Evolutionary conservation across 2,888 invertebrate species (phyloP).

Genomic region (Pheosia gnoma): DNA sequence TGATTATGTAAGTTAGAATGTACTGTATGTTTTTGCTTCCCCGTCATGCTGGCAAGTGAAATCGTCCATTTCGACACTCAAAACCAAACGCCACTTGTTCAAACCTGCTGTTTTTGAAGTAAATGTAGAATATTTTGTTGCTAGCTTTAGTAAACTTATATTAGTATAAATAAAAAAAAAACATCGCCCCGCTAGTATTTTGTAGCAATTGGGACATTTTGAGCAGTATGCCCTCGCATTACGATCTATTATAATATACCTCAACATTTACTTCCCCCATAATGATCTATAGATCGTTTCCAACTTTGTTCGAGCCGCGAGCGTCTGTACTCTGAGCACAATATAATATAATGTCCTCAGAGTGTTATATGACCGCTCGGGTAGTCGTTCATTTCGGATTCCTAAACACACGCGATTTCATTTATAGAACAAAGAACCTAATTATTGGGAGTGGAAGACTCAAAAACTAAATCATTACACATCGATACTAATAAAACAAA

Average conservation of each 20-base stretch:
- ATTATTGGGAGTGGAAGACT: too few species aligned
- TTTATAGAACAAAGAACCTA: conserved; percentile 1
- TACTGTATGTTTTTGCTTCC: conserved; percentile 69
- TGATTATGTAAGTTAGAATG: conserved; percentile 42
- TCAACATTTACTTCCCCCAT: conserved; percentile 65
- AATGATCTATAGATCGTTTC: conserved; percentile 25
- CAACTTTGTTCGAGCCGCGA: conserved; percentile 40
- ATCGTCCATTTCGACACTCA: conserved; percentile 76
- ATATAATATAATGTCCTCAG: conserved; percentile 28
- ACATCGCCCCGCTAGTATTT: conserved; percentile 25
- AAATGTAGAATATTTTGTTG: conserved; percentile 59
- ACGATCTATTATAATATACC: conserved; percentile 40
- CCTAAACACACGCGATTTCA: conserved; percentile 31
- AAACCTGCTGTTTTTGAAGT: conserved; percentile 63
- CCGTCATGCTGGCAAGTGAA: conserved; percentile 74
- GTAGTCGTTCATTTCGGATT: conserved; percentile 10
- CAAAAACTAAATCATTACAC: too few species aligned
- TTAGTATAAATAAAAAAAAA: conserved; percentile 34
- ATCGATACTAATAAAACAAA: too few species aligned
- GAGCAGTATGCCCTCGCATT: conserved; percentile 38
- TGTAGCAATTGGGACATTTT: conserved; percentile 27
- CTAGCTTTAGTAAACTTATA: conserved; percentile 35
- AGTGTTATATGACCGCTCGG: conserved; percentile 18
- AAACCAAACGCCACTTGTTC: conserved; percentile 67
- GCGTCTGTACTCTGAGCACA: conserved; percentile 35